Evolutionary conservation across 2,888 invertebrate genomes (phyloP), one percentile per base, ranked within the genome.

Genomic region (Agrotis clavis): DNA sequence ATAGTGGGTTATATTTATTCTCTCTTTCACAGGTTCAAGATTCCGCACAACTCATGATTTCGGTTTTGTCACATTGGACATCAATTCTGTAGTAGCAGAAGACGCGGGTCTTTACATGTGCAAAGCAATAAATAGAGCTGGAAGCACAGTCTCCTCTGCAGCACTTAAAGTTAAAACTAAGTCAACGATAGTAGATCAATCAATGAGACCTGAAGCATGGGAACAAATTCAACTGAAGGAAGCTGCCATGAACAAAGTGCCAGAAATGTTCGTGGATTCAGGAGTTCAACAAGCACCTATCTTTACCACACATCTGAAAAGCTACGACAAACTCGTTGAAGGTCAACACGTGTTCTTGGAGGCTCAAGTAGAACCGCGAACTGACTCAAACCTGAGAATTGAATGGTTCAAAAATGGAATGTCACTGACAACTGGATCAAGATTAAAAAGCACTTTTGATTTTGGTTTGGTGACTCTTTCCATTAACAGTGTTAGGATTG

Each of bases 371-470:
- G 99, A 99, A 89, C 99, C 99, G 16, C 97, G 98, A 84, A 98
- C 98, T 9, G 99, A 99, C 96, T 98, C 99, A 0, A 98, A 99
- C 89, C 96, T 99, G 53, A 97, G 98, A 74, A 97, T 98, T 70
- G 99, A 99, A 92, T 99, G 99, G 99, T 99, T 98, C 93, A 99
- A 99, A 91, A 99, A 99, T 90, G 98, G 99, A n/a, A 94, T 98
- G 60, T 97, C 98, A 0, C 96, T 99, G 21, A 98, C 98, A 74
- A 98, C 98, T 74, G 99, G 98, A 83, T 98, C 99, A 50, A 97
- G 99, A 85, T 97, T 99, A 79, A 98, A 98, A 90, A 99, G 99
- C 86, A 98, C 99, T 41, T 99, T 99, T 90, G 99, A 99, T 92
- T 99, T 99, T 94, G 99, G 99, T 62, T 97, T 99, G 76, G 99